Evolutionary conservation across 2,113 vertebrate genomes (phyloP), one percentile per base, ranked within the genome.

Genomic region (Probosciger aterrimus): DNA sequence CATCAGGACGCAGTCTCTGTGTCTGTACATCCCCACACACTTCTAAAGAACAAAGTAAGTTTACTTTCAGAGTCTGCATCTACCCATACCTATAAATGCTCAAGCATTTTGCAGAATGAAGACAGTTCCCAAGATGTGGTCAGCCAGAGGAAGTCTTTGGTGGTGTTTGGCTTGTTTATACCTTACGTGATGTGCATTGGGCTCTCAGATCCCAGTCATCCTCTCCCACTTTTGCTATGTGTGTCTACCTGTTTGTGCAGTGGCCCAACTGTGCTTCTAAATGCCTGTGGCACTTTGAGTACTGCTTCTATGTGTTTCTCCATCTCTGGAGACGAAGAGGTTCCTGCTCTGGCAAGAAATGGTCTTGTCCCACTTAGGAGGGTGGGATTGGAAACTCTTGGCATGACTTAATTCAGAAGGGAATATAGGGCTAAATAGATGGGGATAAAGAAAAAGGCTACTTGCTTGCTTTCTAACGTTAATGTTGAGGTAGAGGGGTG

Each of bases 11-110:
- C 47, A 8, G 8, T 14, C 55, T 41, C 4, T 81, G 43, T 6
- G 4, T 15, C 25, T 31, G 20, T 27, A 27, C 18, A 0, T 49
- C 74, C 30, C 28, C 23, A 12, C 1, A 1, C 0, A 0, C 53
- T 77, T 73, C 22, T 49, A 63, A 90, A 67, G 35, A 90, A 71
- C 3, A 10, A 69, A 64, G 23, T 53, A 35, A 78, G 25, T 84
- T 91, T 85, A 41, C 52, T 88, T 76, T 80, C 37, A n/a, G 76
- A n/a, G 46, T 17, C 47, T 55, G 65, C n/a, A 41, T 67, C 52
- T 43, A 16, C 28, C 7, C 7, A 14, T 65, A 75, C 22, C 33
- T 85, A 37, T 0, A 62, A 47, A 43, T 22, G 11, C 24, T 39
- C 0, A 0, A 41, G 33, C 7, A 1, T 44, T 91, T 68, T 92